Evolutionary conservation across 2,888 invertebrate species (phyloP), one percentile per base, ranked within the genome.

Genomic region (Physocephala rufipes): DNA sequence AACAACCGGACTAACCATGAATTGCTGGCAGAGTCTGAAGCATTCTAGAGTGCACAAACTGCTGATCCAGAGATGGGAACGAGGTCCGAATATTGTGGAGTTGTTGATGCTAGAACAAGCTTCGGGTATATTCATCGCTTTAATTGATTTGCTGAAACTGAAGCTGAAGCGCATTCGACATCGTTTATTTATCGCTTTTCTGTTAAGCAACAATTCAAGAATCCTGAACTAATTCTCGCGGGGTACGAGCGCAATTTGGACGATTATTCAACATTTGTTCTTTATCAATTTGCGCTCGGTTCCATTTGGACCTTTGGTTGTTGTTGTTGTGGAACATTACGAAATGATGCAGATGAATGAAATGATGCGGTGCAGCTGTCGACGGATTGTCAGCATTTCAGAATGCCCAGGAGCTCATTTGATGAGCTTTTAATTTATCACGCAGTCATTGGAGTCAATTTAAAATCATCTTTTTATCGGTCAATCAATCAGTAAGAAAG

Each of bases 331-430:
- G 21, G 67, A 45, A 43, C 53, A 30, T 26, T 16, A 68, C 59
- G 68, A 68, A 68, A 61, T 59, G 67, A 59, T 49, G 47, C n/a
- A n/a, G n/a, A n/a, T n/a, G n/a, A n/a, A n/a, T n/a, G n/a, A n/a
- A n/a, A 47, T 51, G 19, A 61, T 49, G n/a, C 30, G 30, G n/a
- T 7, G 30, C 68, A 61, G 67, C 67, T 68, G 68, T 68, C 68
- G 68, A n/a, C n/a, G n/a, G n/a, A 30, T 61, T 68, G 68, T 68
- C 68, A 68, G 68, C 68, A 61, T 51, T 43, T 30, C 47, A 47
- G 69, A 72, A 75, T 73, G 74, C 76, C 76, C 76, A 76, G 76
- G 75, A 76, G 76, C 76, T 72, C 71, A 72, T 75, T 73, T 36
- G 36, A 71, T 72, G 28, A 58, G 71, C 66, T 71, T 63, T 67